Evolutionary conservation across 2,797 vertebrate species (phyloP).

Genomic region (Anisognathus igniventris): DNA sequence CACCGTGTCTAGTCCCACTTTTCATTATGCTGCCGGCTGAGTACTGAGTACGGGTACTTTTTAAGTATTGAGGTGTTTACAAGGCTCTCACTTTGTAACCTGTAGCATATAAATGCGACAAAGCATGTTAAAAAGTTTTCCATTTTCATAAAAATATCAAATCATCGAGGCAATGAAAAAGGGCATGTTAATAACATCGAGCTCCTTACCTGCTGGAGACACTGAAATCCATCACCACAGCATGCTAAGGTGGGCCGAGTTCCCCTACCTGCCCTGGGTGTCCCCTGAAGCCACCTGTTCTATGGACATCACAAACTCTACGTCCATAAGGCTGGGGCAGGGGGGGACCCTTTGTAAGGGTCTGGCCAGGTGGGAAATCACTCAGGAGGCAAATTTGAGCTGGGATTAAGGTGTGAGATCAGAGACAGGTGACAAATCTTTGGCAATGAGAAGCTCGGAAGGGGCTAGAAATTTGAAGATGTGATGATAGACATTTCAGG

Average conservation of each 20-base stretch:
- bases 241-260: constrained; percentile 49
- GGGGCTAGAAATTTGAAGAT: constrained; percentile 68
- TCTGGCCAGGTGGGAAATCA: constrained; percentile 29
- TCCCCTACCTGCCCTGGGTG: constrained; percentile 51
- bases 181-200: constrained; percentile 82
- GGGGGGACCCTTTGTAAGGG: constrained; percentile 6
- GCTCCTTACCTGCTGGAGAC: constrained; percentile 81
- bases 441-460: constrained; percentile 38
- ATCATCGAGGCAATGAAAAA: constrained; percentile 80
- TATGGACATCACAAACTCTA: constrained; percentile 54
- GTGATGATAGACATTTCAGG: constrained; percentile 79
- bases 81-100: constrained; percentile 99
- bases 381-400: background rate
- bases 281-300: constrained; percentile 43
- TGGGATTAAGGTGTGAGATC: background rate
- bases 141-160: constrained; percentile 85
- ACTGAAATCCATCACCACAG: constrained; percentile 82
- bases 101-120: constrained; percentile 99
- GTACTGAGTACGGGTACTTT: constrained; percentile 97
- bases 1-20: constrained; percentile 94
- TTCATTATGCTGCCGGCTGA: constrained; percentile 96
- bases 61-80: constrained; percentile 98
- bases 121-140: constrained; percentile 99
- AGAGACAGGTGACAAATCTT: constrained; percentile 26
- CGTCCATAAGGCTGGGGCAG: constrained; percentile 16